phyloP scores from a whole-genome alignment of 2,113 vertebrate species.

The Salvelinus sp. region DNA sequence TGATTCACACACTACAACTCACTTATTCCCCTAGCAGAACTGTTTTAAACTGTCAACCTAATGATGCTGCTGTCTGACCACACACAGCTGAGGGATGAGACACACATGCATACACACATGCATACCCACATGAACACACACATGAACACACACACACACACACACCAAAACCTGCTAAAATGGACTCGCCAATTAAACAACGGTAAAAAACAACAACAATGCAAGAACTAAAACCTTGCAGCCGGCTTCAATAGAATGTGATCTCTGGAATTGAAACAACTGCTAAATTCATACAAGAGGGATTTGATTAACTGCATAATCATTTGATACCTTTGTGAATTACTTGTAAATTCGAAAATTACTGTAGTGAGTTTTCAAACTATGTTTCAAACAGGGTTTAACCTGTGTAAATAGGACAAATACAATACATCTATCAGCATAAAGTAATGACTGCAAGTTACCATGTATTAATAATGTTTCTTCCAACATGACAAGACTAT shows the following conservation, averaged over 20 bases:
- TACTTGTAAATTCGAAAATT: too few species aligned
- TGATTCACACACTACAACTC: constrained; percentile 67
- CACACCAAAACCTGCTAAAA: constrained; percentile 1
- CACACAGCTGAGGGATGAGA: constrained; percentile 34
- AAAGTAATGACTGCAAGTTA: not conserved
- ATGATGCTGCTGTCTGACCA: constrained; percentile 61
- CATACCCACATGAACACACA: not conserved
- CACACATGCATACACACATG: not conserved
- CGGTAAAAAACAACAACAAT: not conserved
- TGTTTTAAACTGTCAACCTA: constrained; percentile 61
- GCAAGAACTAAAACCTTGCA: not conserved
- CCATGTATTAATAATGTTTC: not conserved
- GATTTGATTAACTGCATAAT: not conserved
- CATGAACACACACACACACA: not conserved
- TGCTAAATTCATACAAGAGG: too few species aligned
- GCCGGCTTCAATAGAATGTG: not conserved
- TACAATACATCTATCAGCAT: too few species aligned
- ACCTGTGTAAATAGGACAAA: too few species aligned
- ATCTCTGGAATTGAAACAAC: too few species aligned
- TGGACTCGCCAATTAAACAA: constrained; percentile 46
- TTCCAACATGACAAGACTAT: not conserved
- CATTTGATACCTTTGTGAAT: too few species aligned
- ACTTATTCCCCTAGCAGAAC: constrained; percentile 29
- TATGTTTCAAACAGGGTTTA: too few species aligned
- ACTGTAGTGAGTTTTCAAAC: too few species aligned